These are phyloP conservation scores for Brachyistius frenatus DNA, from an alignment of 2,113 vertebrate genomes.

Conservation along the genomic window DNA sequence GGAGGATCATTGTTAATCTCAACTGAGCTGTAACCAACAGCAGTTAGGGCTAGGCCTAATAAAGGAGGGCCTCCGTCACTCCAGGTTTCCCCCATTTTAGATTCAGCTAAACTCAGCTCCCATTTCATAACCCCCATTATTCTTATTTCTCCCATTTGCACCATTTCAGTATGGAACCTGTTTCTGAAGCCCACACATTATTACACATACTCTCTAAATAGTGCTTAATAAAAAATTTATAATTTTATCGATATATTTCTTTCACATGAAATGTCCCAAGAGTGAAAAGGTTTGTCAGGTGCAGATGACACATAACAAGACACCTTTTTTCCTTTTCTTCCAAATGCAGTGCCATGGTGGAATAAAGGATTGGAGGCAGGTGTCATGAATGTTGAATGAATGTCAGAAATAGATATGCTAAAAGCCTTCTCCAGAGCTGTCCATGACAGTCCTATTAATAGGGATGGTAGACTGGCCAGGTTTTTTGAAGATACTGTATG, in stretches of 20 bases:
- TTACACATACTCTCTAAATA: conserved; percentile 22
- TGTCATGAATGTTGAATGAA: conserved; percentile 82
- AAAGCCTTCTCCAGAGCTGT: conserved; percentile 75
- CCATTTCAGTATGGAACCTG: conserved; percentile 23
- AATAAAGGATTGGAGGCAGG: conserved; percentile 73
- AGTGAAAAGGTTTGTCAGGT: conserved; percentile 60
- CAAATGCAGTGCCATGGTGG: conserved; percentile 37
- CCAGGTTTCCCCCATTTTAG: conserved; percentile 83
- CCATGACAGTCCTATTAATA: conserved; percentile 76
- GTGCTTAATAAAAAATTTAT: conserved; percentile 10
- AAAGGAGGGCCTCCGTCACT: conserved; percentile 75
- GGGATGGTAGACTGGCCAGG: conserved; percentile 45
- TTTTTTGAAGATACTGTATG: conserved; percentile 62
- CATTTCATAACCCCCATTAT: conserved; percentile 72
- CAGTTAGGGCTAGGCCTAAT: conserved; percentile 66
- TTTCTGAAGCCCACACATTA: conserved; percentile 12
- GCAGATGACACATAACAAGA: conserved; percentile 11
- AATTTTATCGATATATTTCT: conserved; percentile 18
- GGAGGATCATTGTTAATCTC: conserved; percentile 57
- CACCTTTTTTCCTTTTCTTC: conserved; percentile 12
- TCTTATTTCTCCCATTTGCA: conserved; percentile 41
- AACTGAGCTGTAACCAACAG: conserved; percentile 65
- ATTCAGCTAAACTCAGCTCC: conserved; percentile 78
- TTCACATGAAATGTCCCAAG: conserved; percentile 19
- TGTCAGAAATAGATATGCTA: conserved; percentile 82